Percentiles rank a stretch among this genome's conserved stretches.
phyloP scores from a whole-genome alignment of 2,113 vertebrate genomes.

The Oryzias melastigma region DNA sequence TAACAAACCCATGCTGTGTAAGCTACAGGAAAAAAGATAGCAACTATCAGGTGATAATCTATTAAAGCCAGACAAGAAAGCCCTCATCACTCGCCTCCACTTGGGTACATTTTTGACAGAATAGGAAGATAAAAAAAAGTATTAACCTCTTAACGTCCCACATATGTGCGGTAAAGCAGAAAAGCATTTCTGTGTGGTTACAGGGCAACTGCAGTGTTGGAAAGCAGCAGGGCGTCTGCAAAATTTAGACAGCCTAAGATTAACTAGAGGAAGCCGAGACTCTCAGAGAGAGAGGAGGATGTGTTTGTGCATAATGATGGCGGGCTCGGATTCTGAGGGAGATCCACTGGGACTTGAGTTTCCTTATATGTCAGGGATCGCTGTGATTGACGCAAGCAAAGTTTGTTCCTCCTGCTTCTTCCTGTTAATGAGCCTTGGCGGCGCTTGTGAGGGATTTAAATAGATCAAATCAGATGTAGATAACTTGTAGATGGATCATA shows the following conservation, averaged over 20 bases:
- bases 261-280: constrained; percentile 28
- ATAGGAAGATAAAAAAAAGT: neutral
- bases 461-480: constrained; percentile 48
- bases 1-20: too few relatives aligned
- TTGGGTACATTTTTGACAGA: neutral
- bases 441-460: constrained; percentile 43
- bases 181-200: constrained; percentile 21
- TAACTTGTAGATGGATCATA: constrained; percentile 45
- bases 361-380: constrained; percentile 43
- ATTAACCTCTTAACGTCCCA: constrained; percentile 7
- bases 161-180: constrained; percentile 28
- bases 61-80: neutral
- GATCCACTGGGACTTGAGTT: constrained; percentile 33
- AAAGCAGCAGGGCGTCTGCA: constrained; percentile 29
- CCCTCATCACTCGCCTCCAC: neutral
- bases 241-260: constrained; percentile 34
- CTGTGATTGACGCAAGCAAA: constrained; percentile 51
- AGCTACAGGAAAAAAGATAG: too few relatives aligned
- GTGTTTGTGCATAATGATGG: constrained; percentile 45
- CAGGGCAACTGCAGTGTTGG: constrained; percentile 5
- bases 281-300: constrained; percentile 38
- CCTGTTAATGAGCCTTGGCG: constrained; percentile 55
- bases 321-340: constrained; percentile 8
- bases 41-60: neutral
- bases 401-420: constrained; percentile 37